These are phyloP conservation scores for Xiphophorus maculatus DNA, from an alignment of 2,113 vertebrate genomes.

Conservation along the genomic window DNA sequence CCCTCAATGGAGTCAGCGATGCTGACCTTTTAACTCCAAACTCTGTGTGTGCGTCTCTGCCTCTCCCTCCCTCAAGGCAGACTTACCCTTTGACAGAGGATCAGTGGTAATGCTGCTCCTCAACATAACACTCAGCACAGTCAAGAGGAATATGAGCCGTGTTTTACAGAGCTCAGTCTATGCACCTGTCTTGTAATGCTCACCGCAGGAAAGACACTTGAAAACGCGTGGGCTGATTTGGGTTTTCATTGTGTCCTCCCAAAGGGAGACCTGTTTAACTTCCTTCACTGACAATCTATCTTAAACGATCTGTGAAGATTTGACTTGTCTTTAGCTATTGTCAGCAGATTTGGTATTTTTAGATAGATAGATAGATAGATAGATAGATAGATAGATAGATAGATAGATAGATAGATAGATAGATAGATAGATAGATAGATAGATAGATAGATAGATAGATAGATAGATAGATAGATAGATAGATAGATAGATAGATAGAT, in stretches of 20 bases:
- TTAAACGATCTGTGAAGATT: not conserved
- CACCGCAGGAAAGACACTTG: not conserved
- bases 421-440: no score
- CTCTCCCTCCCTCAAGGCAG: slow-evolving; percentile 38
- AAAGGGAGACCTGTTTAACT: not conserved
- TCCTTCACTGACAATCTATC: not conserved
- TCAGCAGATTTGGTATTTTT: no score
- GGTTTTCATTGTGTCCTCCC: not conserved
- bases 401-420: no score
- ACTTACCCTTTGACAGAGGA: slow-evolving; percentile 69
- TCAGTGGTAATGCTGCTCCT: slow-evolving; percentile 52
- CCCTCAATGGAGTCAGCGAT: slow-evolving; percentile 64
- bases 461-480: no score
- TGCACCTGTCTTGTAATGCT: slow-evolving; percentile 47
- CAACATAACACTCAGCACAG: slow-evolving; percentile 51
- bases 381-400: no score
- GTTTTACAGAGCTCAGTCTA: slow-evolving; percentile 16
- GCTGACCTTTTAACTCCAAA: slow-evolving; percentile 68
- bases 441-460: no score
- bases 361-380: no score
- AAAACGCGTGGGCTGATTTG: not conserved
- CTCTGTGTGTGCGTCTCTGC: slow-evolving; percentile 16
- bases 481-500: no score
- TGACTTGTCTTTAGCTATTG: not conserved
- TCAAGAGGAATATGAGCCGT: slow-evolving; percentile 51